Percentiles rank a stretch among this genome's conserved stretches.
Conservation (phyloP, 2,113 vertebrate genomes). For the Myotis lucifugus region DNA sequence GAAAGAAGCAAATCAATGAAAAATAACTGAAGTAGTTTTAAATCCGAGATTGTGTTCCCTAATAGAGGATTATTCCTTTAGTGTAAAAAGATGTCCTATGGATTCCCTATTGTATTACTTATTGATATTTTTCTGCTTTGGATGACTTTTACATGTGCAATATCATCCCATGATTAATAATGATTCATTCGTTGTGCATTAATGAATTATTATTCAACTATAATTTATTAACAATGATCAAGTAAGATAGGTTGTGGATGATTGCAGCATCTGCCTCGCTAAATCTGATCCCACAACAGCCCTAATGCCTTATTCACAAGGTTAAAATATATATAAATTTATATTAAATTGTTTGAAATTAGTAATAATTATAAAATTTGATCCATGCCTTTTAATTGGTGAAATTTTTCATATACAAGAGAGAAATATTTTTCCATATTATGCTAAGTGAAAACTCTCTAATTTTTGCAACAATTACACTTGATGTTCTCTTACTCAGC, state of each 20-base stretch:
- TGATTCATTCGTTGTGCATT: background rate
- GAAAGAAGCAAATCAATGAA: background rate
- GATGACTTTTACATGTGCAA: background rate
- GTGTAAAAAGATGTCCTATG: background rate
- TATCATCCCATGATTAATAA: constrained; percentile 3
- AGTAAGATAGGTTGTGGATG: background rate
- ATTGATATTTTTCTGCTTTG: background rate
- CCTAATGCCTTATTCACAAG: background rate
- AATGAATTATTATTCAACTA: background rate
- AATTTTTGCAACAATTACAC: constrained; percentile 17
- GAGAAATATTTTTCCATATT: background rate
- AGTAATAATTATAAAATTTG: background rate
- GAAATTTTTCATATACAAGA: constrained; percentile 39
- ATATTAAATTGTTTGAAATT: constrained; percentile 21
- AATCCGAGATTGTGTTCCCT: background rate
- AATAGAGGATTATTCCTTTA: background rate
- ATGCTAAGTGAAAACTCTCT: constrained; percentile 30
- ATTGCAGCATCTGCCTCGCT: background rate
- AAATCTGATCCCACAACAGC: constrained; percentile 19
- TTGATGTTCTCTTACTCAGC: constrained; percentile 62
- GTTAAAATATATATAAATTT: background rate
- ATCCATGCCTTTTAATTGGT: background rate
- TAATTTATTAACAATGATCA: constrained; percentile 18
- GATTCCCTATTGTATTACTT: background rate
- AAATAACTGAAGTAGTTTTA: constrained; percentile 6